Percentiles rank a stretch among this genome's conserved stretches.
phyloP scores from a whole-genome alignment of 2,797 vertebrate species.

The Silurus aristotelis region DNA sequence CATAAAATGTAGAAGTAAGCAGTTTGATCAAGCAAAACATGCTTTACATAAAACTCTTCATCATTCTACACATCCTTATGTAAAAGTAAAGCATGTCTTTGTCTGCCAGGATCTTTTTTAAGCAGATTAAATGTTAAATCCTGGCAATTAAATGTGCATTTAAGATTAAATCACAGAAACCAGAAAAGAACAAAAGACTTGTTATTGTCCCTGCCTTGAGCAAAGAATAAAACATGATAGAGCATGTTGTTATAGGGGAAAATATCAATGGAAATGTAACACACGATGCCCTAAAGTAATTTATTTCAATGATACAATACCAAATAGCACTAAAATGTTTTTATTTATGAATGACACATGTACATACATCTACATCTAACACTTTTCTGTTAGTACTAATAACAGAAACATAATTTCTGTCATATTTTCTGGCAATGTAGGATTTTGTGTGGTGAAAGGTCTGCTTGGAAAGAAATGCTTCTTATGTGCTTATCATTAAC shows the following conservation, averaged over 20 bases:
- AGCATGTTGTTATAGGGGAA: not conserved
- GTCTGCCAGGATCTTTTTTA: not conserved
- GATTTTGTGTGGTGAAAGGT: not conserved
- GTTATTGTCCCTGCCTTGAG: not conserved
- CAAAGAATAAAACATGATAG: not conserved
- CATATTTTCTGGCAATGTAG: not conserved
- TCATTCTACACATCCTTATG: not conserved
- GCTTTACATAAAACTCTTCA: not conserved
- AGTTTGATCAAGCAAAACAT: not conserved
- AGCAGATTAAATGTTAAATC: constrained; percentile 12
- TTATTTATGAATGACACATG: not conserved
- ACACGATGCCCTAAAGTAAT: not conserved
- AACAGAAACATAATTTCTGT: not conserved
- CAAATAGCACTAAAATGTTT: not conserved
- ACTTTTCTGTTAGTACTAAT: not conserved
- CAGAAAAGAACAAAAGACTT: not conserved
- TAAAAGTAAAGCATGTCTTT: not conserved
- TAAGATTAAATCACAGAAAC: not conserved
- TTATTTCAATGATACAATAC: not conserved
- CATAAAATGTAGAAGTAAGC: not conserved
- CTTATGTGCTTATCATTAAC: not conserved
- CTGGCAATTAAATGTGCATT: constrained; percentile 2
- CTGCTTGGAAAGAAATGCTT: not conserved
- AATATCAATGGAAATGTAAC: not conserved
- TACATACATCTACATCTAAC: not conserved